These are phyloP conservation scores for Schizopygopsis malacanthus DNA, from an alignment of 2,797 vertebrate species.

Conservation along the genomic window DNA sequence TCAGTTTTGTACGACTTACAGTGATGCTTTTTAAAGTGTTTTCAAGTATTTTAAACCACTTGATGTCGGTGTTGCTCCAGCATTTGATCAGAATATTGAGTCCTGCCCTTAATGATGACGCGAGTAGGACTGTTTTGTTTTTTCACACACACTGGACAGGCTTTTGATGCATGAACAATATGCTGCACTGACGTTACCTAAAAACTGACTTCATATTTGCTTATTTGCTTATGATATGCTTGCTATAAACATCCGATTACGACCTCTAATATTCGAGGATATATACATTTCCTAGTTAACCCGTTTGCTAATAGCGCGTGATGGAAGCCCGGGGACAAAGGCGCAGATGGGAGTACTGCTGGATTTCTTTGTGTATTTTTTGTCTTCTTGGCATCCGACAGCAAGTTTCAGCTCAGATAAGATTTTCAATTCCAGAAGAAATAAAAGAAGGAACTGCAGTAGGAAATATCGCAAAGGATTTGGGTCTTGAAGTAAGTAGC, in stretches of 20 bases:
- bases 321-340: slow-evolving; percentile 64
- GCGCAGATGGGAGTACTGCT: slow-evolving; percentile 16
- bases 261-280: neutral
- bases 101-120: slow-evolving; percentile 57
- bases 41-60: slow-evolving; percentile 53
- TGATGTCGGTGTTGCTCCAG: slow-evolving; percentile 68
- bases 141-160: neutral
- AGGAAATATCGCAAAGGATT: slow-evolving; percentile 80
- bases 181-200: neutral
- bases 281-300: neutral
- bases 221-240: neutral
- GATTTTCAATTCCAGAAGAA: slow-evolving; percentile 80
- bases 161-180: neutral
- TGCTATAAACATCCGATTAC: neutral
- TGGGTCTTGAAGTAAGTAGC: slow-evolving; percentile 73
- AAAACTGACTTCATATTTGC: neutral
- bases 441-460: slow-evolving; percentile 73
- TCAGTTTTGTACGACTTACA: slow-evolving; percentile 22
- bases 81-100: neutral
- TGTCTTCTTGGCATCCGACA: slow-evolving; percentile 60
- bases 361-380: slow-evolving; percentile 18
- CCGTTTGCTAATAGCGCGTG: neutral
- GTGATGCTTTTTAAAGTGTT: too few species aligned
- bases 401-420: slow-evolving; percentile 72
- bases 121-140: slow-evolving; percentile 10